These are phyloP conservation scores for Nymphicus hollandicus DNA, from an alignment of 2,113 vertebrate genomes.

Conservation along the genomic window DNA sequence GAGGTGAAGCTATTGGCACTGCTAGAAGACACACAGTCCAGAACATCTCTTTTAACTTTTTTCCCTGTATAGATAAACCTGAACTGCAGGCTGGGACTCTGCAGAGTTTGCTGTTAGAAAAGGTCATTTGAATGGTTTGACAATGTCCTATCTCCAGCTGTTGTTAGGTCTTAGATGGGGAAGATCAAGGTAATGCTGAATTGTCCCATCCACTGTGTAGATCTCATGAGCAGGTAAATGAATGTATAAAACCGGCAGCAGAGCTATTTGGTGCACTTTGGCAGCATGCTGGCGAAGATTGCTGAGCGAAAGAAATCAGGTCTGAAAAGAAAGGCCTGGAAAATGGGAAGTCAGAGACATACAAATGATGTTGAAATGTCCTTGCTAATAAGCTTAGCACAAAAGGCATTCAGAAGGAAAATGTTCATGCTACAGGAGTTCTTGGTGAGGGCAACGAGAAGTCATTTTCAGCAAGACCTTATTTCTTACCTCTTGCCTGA, in stretches of 20 bases:
- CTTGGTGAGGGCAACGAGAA: not conserved
- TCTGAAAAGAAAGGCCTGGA: not conserved
- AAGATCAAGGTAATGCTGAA: not conserved
- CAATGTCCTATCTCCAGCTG: not conserved
- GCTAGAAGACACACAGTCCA: not conserved
- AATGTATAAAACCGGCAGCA: not conserved
- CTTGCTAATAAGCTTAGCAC: not conserved
- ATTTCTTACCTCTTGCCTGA: not conserved
- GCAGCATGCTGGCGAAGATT: accelerated
- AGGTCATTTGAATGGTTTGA: not conserved
- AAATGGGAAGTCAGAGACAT: not conserved
- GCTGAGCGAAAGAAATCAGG: not conserved
- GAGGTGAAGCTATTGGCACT: not conserved
- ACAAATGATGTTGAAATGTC: not conserved
- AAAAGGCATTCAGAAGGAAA: not conserved
- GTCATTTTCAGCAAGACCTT: not conserved
- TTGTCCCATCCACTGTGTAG: not conserved
- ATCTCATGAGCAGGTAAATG: not conserved
- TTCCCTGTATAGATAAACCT: not conserved
- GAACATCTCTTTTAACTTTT: not conserved
- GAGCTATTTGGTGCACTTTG: not conserved
- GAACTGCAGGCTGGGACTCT: accelerated
- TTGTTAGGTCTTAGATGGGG: not conserved
- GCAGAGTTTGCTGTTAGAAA: not conserved
- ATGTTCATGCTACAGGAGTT: not conserved